Evolutionary conservation across 2,888 invertebrate genomes (phyloP), one percentile per base, ranked within the genome.

Genomic region (Danaus chrysippus): DNA sequence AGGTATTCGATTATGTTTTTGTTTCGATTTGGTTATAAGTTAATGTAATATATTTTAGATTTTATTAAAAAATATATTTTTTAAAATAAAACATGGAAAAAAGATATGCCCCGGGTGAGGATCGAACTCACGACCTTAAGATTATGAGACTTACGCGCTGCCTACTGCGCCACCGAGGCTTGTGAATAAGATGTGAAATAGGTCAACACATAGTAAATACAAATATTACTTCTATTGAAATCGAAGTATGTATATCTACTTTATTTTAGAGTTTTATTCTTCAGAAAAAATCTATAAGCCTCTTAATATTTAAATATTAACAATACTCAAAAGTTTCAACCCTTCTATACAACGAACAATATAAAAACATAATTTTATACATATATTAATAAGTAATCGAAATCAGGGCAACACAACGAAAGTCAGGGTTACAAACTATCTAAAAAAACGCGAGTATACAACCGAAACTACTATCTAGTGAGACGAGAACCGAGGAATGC

Each of bases 101-200:
- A 71, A 68, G 19, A 11, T 46, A 54, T 94, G 94, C 94, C 94
- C 94, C 94, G 93, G 93, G 95, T 95, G 95, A 95, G 95, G 95
- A 94, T 95, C 94, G 95, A 95, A 95, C 95, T 95, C 95, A 95
- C 95, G 95, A 94, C 95, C 95, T 95, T 95, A 92, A 94, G 93
- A 94, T 94, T 94, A 94, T 94, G 94, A 94, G 93, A 94, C 94
- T 94, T 93, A 94, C 94, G 94, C 94, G 94, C 94, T 95, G 92
- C 94, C 94, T 92, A 93, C 94, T 94, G 72, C 71, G 72, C 73
- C 58, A 73, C 73, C 73, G 68, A 69, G 68, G 69, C 68, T 41
- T 11, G 11, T 43, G 41, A 6, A 0, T 11, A 54, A 46, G 13
- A n/a, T 54, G 44, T 43, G 56, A 67, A 67, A 69, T 67, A 65